Percentiles rank a stretch among this genome's conserved stretches.
phyloP scores from a whole-genome alignment of 2,113 vertebrate genomes.

The Spheniscus mendiculus region DNA sequence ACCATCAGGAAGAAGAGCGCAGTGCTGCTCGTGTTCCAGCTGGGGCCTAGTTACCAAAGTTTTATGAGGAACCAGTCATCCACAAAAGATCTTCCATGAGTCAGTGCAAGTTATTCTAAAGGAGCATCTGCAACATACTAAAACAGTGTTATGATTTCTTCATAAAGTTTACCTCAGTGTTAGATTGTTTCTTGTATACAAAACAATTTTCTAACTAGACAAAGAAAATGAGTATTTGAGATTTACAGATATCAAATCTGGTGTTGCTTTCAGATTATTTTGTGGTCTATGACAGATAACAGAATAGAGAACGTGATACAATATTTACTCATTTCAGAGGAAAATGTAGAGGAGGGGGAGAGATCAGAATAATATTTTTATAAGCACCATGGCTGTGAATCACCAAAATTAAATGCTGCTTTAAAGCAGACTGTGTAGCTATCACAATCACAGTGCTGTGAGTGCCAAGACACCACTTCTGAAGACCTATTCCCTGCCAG shows the following conservation, averaged over 20 bases:
- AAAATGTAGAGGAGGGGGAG: not conserved
- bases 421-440: not conserved
- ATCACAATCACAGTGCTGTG: not conserved
- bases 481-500: not conserved
- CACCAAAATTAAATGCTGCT: not conserved
- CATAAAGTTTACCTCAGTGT: conserved; percentile 17
- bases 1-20: not conserved
- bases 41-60: not conserved
- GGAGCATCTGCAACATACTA: not conserved
- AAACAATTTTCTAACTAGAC: not conserved
- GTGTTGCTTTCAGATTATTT: not conserved
- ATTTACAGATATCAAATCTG: not conserved
- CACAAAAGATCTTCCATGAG: not conserved
- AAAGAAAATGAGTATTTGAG: not conserved
- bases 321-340: not conserved
- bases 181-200: conserved; percentile 9
- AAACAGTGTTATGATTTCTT: conserved; percentile 15
- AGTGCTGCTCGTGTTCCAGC: not conserved
- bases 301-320: not conserved
- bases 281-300: not conserved
- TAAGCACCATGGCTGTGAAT: not conserved
- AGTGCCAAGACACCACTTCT: not conserved
- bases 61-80: not conserved
- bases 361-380: not conserved
- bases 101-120: conserved; percentile 9